A percentile compares a stretch with the other conserved stretches of the same genome.
Evolutionary conservation across 2,113 vertebrate genomes (phyloP).

Genomic region (Petromus typicus): DNA sequence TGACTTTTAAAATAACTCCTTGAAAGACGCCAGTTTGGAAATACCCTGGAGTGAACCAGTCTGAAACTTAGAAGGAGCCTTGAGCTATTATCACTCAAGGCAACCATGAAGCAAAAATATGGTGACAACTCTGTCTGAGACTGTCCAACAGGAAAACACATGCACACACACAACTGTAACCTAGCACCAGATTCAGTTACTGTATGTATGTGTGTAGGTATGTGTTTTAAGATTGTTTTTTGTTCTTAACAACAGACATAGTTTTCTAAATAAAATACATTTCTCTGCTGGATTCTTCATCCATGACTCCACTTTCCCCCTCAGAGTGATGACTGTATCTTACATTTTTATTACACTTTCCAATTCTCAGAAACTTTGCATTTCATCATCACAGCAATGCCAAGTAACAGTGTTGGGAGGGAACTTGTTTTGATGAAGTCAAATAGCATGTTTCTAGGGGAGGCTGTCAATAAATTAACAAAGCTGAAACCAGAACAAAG

Average conservation of each 20-base stretch:
- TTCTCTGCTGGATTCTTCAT: not conserved
- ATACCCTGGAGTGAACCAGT: not conserved
- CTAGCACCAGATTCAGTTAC: not conserved
- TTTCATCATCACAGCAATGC: not conserved
- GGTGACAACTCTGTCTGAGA: not conserved
- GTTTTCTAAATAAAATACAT: not conserved
- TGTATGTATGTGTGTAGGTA: not conserved
- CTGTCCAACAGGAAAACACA: not conserved
- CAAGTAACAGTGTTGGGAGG: not conserved
- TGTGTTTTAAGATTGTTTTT: no score
- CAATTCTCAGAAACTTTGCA: not conserved
- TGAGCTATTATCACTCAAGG: not conserved
- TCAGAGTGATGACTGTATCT: not conserved
- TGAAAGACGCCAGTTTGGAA: not conserved
- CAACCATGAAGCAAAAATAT: not conserved
- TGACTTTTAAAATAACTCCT: slow-evolving; percentile 59
- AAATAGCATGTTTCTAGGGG: not conserved
- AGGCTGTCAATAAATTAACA: not conserved
- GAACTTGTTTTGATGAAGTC: not conserved
- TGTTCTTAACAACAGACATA: not conserved
- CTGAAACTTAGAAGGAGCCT: not conserved
- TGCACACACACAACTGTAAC: not conserved
- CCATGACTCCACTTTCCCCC: not conserved
- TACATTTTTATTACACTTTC: not conserved
- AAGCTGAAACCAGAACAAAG: not conserved